Conservation (phyloP, 2,888 invertebrate genomes). For the Odontothrips loti region DNA sequence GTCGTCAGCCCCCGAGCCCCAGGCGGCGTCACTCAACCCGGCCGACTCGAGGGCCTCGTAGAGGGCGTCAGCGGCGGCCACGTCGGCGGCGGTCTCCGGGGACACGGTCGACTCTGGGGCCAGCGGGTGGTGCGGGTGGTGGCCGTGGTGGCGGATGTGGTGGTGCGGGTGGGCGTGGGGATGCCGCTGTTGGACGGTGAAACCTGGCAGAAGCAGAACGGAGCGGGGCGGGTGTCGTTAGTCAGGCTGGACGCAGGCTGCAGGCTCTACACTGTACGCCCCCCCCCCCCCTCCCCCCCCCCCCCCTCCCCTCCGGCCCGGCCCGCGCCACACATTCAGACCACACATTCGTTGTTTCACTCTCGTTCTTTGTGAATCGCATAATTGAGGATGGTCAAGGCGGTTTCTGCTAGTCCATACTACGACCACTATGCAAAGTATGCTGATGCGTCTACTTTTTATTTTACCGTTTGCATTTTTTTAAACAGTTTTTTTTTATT, state of each 20-base stretch:
- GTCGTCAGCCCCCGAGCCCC: background rate
- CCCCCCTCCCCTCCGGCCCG: too few relatives aligned
- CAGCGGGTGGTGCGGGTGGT: background rate
- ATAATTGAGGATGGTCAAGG: too few relatives aligned
- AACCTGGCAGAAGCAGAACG: background rate
- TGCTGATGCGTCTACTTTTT: too few relatives aligned
- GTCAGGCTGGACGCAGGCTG: background rate
- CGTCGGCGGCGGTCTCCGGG: background rate
- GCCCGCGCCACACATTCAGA: too few relatives aligned
- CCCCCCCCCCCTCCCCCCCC: too few relatives aligned
- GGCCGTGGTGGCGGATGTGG: background rate
- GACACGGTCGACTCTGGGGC: background rate
- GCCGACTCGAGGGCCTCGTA: background rate
- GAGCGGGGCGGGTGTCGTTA: background rate
- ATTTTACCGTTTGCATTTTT: too few relatives aligned
- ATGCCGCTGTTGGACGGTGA: background rate
- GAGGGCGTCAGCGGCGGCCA: background rate
- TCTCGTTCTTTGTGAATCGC: too few relatives aligned
- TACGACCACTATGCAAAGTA: too few relatives aligned
- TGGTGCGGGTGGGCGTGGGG: background rate
- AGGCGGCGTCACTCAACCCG: background rate
- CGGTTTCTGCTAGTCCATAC: too few relatives aligned
- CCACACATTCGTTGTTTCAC: too few relatives aligned
- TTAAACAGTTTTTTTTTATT: too few relatives aligned
- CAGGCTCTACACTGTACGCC: too few relatives aligned